phyloP scores from a whole-genome alignment of 2,888 invertebrate genomes.

The Drosophila prolongata region DNA sequence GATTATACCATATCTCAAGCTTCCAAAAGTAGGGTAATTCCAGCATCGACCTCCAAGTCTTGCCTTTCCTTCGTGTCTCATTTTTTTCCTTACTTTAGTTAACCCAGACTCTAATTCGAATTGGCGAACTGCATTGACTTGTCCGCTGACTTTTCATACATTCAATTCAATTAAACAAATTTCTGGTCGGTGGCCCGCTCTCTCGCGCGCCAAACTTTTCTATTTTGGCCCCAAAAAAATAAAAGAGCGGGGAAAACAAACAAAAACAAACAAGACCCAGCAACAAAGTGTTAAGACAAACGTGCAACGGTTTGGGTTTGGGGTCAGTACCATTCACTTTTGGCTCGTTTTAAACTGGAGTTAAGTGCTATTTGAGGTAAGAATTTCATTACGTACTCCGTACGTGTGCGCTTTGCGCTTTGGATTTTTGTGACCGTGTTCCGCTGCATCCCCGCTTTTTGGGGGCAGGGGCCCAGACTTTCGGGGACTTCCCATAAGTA shows the following conservation, averaged over 20 bases:
- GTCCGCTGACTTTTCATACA: conserved; percentile 71
- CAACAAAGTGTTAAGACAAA: conserved; percentile 77
- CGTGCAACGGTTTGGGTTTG: conserved; percentile 78
- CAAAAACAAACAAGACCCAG: conserved; percentile 73
- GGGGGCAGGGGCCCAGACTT: conserved; percentile 46
- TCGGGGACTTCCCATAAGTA: conserved; percentile 45
- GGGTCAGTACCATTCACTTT: conserved; percentile 79
- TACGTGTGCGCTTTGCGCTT: conserved; percentile 64
- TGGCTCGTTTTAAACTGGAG: conserved; percentile 80
- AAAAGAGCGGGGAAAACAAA: conserved; percentile 42
- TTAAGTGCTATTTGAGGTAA: conserved; percentile 80
- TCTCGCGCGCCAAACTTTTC: conserved; percentile 68
- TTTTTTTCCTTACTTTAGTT: conserved; percentile 20
- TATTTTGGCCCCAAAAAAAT: conserved; percentile 70
- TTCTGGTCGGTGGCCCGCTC: conserved; percentile 62
- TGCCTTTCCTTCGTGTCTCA: conserved; percentile 28
- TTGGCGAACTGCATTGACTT: conserved; percentile 63
- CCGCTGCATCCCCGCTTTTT: conserved; percentile 26
- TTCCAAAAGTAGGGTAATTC: neutral
- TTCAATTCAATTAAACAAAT: conserved; percentile 77
- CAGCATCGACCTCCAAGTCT: conserved; percentile 4
- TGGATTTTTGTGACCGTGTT: conserved; percentile 37
- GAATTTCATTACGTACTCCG: conserved; percentile 77
- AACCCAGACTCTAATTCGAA: conserved; percentile 63
- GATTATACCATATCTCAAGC: too few relatives aligned